Percentiles rank a stretch among this genome's conserved stretches.
These are phyloP conservation scores for Pseudochromis fuscus DNA, from an alignment of 2,797 vertebrate genomes.

Conservation along the genomic window DNA sequence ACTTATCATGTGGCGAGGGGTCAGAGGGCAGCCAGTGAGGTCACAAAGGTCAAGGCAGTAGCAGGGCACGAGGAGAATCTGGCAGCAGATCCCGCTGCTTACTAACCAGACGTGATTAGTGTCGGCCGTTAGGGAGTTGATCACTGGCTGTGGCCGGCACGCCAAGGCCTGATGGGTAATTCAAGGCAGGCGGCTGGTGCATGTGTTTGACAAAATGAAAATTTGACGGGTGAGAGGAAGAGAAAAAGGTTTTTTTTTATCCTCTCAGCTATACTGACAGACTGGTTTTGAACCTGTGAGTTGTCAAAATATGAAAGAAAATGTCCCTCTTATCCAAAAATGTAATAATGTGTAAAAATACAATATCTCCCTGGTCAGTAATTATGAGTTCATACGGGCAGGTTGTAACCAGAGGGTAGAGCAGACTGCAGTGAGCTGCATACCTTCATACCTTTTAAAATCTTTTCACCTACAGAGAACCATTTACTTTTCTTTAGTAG, in stretches of 20 bases:
- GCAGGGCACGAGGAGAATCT: constrained; percentile 52
- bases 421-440: neutral
- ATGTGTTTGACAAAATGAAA: constrained; percentile 16
- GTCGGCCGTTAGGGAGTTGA: constrained; percentile 49
- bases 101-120: constrained; percentile 73
- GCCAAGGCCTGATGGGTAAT: constrained; percentile 58
- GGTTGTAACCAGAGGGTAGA: no score
- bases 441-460: no score
- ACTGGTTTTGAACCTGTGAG: neutral
- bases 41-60: constrained; percentile 72
- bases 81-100: constrained; percentile 57
- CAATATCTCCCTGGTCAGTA: neutral
- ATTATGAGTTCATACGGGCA: neutral
- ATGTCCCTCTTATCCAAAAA: no score
- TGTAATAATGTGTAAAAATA: neutral
- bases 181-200: constrained; percentile 18
- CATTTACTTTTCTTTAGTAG: neutral
- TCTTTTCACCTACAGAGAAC: no score
- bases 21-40: constrained; percentile 74
- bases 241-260: neutral
- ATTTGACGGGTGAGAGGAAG: neutral
- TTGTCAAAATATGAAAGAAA: neutral
- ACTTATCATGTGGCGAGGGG: constrained; percentile 79
- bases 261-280: no score
- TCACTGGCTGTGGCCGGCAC: constrained; percentile 12